Conservation (phyloP, 1,140 invertebrate species). For the Anoplolepis gracilipes region DNA sequence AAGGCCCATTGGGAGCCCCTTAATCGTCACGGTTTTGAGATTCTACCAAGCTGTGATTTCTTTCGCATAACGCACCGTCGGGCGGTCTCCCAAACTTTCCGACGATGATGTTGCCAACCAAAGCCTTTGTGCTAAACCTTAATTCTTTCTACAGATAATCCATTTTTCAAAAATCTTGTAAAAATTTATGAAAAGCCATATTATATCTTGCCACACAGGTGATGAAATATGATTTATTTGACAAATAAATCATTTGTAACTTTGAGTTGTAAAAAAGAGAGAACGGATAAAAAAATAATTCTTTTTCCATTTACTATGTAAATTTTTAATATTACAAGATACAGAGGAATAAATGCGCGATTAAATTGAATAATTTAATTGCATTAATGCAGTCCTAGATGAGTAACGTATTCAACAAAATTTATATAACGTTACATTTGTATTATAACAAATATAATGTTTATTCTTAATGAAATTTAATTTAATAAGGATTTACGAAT, state of each 20-base stretch:
- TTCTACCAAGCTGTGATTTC: slow-evolving; percentile 55
- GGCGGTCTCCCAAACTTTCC: slow-evolving; percentile 37
- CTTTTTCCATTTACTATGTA: not conserved
- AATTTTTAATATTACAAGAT: not conserved
- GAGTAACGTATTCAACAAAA: not conserved
- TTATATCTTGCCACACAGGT: not conserved
- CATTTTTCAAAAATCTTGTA: not conserved
- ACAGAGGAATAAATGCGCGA: not conserved
- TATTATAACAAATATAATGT: not conserved
- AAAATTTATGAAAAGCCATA: not conserved
- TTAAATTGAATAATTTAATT: slow-evolving; percentile 14
- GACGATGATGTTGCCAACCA: not conserved
- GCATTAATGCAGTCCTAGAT: not conserved
- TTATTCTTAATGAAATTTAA: not conserved
- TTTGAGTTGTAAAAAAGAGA: not conserved
- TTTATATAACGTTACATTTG: not conserved
- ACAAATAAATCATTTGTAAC: not conserved
- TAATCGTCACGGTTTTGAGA: slow-evolving; percentile 66
- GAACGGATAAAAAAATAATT: not conserved
- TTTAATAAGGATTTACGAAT: not conserved
- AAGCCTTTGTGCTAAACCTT: not conserved
- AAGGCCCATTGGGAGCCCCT: not conserved
- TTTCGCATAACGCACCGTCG: slow-evolving; percentile 57
- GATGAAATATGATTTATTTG: slow-evolving; percentile 1
- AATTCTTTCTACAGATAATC: not conserved